Evolutionary conservation across 2,113 vertebrate species (phyloP).

Genomic region (Salvelinus sp.): DNA sequence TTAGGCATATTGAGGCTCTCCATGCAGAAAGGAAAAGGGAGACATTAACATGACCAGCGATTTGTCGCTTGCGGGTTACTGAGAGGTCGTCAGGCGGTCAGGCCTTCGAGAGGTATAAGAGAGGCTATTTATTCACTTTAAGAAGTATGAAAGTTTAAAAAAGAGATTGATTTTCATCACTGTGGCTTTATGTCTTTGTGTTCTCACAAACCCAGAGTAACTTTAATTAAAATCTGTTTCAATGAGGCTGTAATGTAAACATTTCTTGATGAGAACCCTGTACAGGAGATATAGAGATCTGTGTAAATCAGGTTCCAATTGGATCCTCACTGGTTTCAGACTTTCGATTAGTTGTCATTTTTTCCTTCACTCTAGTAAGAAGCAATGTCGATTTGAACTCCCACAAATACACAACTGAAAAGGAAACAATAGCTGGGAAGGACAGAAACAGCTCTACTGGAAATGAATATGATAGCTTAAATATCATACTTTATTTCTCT

Average conservation of each 20-base stretch:
- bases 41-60: constrained; percentile 39
- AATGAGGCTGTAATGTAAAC: background rate
- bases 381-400: background rate
- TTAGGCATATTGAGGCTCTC: constrained; percentile 73
- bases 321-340: too few species aligned
- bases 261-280: background rate
- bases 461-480: too few species aligned
- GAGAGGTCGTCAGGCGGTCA: constrained; percentile 13
- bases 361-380: background rate
- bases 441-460: too few species aligned
- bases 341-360: too few species aligned
- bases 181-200: background rate
- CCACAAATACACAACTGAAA: background rate
- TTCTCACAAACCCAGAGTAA: background rate
- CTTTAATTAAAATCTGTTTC: background rate
- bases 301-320: too few species aligned
- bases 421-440: background rate
- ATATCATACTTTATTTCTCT: too few species aligned
- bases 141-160: too few species aligned
- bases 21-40: constrained; percentile 53
- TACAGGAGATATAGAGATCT: background rate
- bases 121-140: too few species aligned
- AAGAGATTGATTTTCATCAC: too few species aligned
- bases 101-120: background rate
- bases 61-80: constrained; percentile 27